These are phyloP conservation scores for Zoroaster sp. DNA, from an alignment of 53 echinoderm and acorn worm genomes.

Conservation along the genomic window DNA sequence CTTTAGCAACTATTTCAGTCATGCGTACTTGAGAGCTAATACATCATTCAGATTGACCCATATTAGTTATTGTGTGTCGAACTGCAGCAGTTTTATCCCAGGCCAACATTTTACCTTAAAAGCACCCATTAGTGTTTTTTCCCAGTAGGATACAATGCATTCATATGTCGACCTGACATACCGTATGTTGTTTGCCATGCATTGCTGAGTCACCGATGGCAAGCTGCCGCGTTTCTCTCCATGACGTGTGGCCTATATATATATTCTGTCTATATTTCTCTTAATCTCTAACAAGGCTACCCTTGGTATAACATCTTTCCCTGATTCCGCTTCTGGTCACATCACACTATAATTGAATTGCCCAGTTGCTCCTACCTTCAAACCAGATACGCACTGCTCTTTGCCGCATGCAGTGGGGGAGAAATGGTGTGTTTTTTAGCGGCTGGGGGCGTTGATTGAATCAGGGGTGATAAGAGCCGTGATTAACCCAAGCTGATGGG, in stretches of 20 bases:
- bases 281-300: background rate
- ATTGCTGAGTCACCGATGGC: conserved; percentile 19
- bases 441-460: background rate
- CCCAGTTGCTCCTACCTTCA: no score
- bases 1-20: no score
- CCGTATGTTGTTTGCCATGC: background rate
- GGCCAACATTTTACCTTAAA: no score
- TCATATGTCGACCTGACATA: background rate
- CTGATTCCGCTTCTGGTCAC: background rate
- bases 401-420: background rate
- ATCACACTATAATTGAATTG: background rate
- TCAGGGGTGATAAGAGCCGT: background rate
- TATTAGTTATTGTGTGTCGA: no score
- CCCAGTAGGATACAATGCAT: no score
- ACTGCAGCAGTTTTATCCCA: no score
- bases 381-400: background rate
- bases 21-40: no score
- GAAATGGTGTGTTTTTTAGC: background rate
- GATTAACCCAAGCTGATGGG: background rate
- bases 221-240: background rate
- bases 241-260: background rate
- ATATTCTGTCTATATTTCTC: background rate
- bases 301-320: background rate
- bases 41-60: no score
- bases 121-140: no score